Percentiles rank a stretch among this genome's conserved stretches.
Conservation (phyloP, 2,113 vertebrate species). For the Irena cyanogastra region DNA sequence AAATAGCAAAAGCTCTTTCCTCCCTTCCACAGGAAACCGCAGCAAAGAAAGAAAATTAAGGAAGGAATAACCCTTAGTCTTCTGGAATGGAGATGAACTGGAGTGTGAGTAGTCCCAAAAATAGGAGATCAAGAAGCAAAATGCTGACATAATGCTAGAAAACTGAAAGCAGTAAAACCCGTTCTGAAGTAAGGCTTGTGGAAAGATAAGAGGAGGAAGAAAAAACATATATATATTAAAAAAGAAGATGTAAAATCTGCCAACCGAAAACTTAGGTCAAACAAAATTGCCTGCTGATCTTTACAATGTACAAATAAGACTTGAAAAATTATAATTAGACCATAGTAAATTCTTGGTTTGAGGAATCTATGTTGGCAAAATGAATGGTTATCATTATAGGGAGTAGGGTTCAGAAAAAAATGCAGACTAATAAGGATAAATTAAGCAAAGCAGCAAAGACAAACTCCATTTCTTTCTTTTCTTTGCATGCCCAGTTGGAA, state of each 20-base stretch:
- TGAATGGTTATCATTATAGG: not conserved
- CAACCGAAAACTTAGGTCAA: not conserved
- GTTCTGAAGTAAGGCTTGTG: not conserved
- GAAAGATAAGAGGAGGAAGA: not conserved
- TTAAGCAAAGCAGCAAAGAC: conserved; percentile 18
- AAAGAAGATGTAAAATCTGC: not conserved
- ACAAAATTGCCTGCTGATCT: not conserved
- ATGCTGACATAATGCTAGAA: not conserved
- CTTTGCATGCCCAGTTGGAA: conserved; percentile 32
- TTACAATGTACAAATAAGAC: not conserved
- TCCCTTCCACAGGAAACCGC: not conserved
- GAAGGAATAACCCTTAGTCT: not conserved
- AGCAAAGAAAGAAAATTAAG: not conserved
- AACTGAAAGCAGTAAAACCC: not conserved
- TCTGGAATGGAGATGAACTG: not conserved
- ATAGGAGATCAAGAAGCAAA: not conserved
- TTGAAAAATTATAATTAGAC: conserved; percentile 19
- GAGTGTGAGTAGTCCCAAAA: not conserved
- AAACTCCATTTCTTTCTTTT: conserved; percentile 28
- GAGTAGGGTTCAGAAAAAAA: conserved; percentile 9
- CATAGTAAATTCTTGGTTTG: not conserved
- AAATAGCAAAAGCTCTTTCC: not conserved
- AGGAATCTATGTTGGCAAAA: not conserved
- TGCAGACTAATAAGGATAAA: conserved; percentile 5
- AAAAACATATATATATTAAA: not conserved